Percentiles rank a stretch among this genome's conserved stretches.
Conservation (phyloP, 2,888 invertebrate genomes). For the Acanthosepion esculentum region DNA sequence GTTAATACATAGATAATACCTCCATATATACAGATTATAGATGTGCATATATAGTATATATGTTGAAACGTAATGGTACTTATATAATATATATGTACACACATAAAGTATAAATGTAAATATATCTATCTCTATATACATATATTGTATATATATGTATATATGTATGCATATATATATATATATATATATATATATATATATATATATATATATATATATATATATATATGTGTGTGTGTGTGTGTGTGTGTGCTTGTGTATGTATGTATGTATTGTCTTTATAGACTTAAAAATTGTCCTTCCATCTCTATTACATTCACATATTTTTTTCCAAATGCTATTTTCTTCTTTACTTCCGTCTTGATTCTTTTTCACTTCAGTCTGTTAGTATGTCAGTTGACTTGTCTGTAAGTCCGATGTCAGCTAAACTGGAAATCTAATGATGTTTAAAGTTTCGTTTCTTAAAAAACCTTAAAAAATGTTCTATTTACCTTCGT, state of each 20-base stretch:
- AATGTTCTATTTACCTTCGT: not conserved
- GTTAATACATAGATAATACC: not conserved
- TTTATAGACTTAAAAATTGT: no score
- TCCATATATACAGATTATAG: not conserved
- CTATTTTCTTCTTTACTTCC: not conserved
- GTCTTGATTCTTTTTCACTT: not conserved
- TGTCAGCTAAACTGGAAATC: not conserved
- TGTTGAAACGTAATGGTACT: not conserved
- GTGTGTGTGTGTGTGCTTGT: no score
- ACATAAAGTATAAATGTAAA: not conserved
- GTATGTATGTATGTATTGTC: not conserved
- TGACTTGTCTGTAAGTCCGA: not conserved
- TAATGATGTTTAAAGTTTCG: not conserved
- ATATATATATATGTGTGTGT: constrained; percentile 25
- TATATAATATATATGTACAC: constrained; percentile 40
- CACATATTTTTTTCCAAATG: not conserved
- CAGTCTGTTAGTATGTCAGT: not conserved
- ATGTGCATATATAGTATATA: constrained; percentile 24
- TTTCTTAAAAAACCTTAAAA: not conserved
- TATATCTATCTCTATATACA: constrained; percentile 37
- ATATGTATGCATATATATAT: constrained; percentile 24
- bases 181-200: constrained; percentile 36
- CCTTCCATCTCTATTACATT: no score
- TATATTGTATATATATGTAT: not conserved
- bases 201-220: not conserved